Base-by-base conservation (phyloP, 2,797 vertebrate genomes). In the Thaleichthys pacificus region DNA sequence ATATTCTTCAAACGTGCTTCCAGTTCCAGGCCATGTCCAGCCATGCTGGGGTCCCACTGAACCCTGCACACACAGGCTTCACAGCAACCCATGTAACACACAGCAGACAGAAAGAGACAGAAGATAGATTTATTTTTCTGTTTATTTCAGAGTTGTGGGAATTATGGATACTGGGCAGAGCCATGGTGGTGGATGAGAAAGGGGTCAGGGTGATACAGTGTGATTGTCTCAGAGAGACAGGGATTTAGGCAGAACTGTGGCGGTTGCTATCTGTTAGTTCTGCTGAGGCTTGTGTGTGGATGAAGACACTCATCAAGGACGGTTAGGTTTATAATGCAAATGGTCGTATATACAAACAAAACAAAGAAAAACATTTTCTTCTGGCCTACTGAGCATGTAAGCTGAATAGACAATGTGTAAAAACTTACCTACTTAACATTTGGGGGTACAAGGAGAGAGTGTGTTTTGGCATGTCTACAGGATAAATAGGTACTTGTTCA, bases 241-340 rank as follows among this genome's bases (percentile, higher is more conserved):
- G 51, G 51, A 56, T 56, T 17, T n/a, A n/a, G 51, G 51, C 51
- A 56, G 51, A 56, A 56, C 19, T 56, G 17, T 84, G 85, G 90
- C 89, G 87, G 91, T 49, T 84, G 64, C 70, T 63, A 35, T 78
- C 73, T 71, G 70, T 75, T 38, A 65, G 66, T 89, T 93, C 91
- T 94, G 92, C 94, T 93, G 92, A 94, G 79, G 93, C 95, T 96
- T 95, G 95, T 94, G 95, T 94, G 95, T 91, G 90, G 92, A 92
- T 93, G 90, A n/a, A 56, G 51, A n/a, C 15, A 56, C 51, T 17
- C 15, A 56, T 56, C 19, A n/a, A 56, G 51, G 15, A 56, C 17
- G 60, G 26, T 4, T 24, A 22, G 60, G 38, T 7, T 47, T 47
- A 47, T 47, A 47, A 79, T 24, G 72, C 49, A 78, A 75, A 74